phyloP scores from a whole-genome alignment of 2,888 invertebrate species.

The Hermaeophaga mercurialis region DNA sequence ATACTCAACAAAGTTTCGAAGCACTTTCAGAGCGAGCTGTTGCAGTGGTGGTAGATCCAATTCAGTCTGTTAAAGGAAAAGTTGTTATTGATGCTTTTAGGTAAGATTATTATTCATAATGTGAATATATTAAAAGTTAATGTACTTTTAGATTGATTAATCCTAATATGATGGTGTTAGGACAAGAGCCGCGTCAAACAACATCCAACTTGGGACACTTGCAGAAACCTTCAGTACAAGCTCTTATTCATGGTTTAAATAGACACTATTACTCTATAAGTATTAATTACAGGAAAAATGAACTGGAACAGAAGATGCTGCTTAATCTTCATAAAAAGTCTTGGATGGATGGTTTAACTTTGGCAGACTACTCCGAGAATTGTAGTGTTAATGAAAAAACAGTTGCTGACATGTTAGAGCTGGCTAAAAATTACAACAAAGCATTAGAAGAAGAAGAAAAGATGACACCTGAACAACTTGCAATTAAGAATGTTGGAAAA shows the following conservation, averaged over 20 bases:
- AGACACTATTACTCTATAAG: slow-evolving; percentile 99
- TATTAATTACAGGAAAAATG: slow-evolving; percentile 99
- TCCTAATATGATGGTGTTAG: slow-evolving; percentile 98
- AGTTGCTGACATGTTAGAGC: slow-evolving; percentile 93
- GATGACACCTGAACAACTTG: slow-evolving; percentile 98
- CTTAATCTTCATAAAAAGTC: slow-evolving; percentile 98
- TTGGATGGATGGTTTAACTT: slow-evolving; percentile 94
- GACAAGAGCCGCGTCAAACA: slow-evolving; percentile 98
- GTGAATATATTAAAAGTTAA: background rate
- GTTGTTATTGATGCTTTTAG: slow-evolving; percentile 99
- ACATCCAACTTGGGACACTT: slow-evolving; percentile 98
- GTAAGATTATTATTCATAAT: slow-evolving; percentile 35
- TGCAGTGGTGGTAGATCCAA: slow-evolving; percentile 99
- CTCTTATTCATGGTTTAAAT: slow-evolving; percentile 97
- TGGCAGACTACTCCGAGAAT: slow-evolving; percentile 91
- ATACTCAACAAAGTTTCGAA: slow-evolving; percentile 99
- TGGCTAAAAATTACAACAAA: slow-evolving; percentile 91
- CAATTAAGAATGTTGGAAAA: slow-evolving; percentile 99
- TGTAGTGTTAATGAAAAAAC: slow-evolving; percentile 92
- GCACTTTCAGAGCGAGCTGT: slow-evolving; percentile 97
- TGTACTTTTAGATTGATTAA: slow-evolving; percentile 83
- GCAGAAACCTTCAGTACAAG: slow-evolving; percentile 99
- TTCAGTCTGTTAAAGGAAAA: slow-evolving; percentile 99
- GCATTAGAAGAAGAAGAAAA: slow-evolving; percentile 98
- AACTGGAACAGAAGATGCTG: slow-evolving; percentile 98